Evolutionary conservation across 2,113 vertebrate species (phyloP).

Genomic region (Nannospalax galili): DNA sequence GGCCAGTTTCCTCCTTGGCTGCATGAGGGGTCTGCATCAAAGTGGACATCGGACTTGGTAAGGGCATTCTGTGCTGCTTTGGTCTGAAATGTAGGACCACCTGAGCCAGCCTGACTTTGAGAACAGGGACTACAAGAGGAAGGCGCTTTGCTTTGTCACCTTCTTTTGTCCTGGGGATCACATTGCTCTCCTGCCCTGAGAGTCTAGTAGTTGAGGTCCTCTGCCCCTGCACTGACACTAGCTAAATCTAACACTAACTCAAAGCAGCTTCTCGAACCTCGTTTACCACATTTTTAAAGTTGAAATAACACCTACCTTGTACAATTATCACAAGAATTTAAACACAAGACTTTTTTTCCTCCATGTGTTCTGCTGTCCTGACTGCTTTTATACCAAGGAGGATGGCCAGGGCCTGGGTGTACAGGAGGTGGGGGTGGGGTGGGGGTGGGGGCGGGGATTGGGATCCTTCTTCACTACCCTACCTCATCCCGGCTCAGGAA

Average conservation of each 20-base stretch:
- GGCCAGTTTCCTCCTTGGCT: too few species aligned
- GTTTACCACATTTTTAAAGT: too few species aligned
- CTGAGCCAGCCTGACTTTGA: not conserved
- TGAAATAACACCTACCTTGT: not conserved
- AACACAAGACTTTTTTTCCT: not conserved
- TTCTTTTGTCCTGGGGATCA: not conserved
- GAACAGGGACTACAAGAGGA: not conserved
- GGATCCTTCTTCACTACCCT: not conserved
- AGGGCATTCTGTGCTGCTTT: too few species aligned
- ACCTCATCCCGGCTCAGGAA: conserved; percentile 87
- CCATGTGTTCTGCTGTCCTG: not conserved
- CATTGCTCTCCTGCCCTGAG: not conserved
- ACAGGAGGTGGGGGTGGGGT: too few species aligned
- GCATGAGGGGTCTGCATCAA: too few species aligned
- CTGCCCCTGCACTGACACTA: not conserved
- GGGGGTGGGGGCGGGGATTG: too few species aligned
- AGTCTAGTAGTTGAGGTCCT: not conserved
- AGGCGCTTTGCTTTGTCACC: not conserved
- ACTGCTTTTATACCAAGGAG: not conserved
- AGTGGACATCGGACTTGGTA: too few species aligned
- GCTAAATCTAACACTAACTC: not conserved
- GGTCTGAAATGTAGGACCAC: not conserved
- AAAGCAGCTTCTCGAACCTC: not conserved
- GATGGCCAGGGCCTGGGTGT: not conserved
- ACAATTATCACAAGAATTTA: not conserved